Percentiles rank a stretch among this genome's conserved stretches.
Conservation (phyloP, 2,888 invertebrate genomes). For the Tiliacea citrago region DNA sequence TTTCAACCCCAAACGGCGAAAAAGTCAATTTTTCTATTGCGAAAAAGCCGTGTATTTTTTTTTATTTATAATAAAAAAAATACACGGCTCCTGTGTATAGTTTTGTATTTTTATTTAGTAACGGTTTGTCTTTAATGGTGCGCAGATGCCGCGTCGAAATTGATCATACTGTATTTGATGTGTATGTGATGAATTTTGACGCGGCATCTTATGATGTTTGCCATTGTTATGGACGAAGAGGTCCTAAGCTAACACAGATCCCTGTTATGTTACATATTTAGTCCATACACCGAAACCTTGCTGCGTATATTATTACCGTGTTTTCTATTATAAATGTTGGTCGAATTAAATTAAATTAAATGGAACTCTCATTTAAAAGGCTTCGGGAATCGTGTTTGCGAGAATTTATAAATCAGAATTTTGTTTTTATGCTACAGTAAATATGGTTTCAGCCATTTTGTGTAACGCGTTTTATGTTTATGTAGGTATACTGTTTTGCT, state of each 20-base stretch:
- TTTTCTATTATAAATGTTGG: constrained; percentile 50
- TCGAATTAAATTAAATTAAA: constrained; percentile 54
- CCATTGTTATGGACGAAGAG: constrained; percentile 33
- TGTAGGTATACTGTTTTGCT: too few species aligned
- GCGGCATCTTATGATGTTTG: constrained; percentile 50
- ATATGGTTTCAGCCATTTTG: constrained; percentile 3
- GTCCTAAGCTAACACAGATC: constrained; percentile 65
- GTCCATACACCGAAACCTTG: constrained; percentile 44
- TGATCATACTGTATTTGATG: constrained; percentile 24
- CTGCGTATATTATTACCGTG: constrained; percentile 39
- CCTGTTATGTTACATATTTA: constrained; percentile 55
- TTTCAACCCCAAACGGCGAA: too few species aligned
- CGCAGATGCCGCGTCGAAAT: too few species aligned
- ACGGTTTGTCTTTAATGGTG: too few species aligned
- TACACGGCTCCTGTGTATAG: too few species aligned
- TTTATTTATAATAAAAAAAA: too few species aligned
- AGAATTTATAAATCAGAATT: constrained; percentile 10
- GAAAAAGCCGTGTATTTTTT: too few species aligned
- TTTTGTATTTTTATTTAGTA: too few species aligned
- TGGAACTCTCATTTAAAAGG: constrained; percentile 36
- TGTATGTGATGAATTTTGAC: constrained; percentile 55
- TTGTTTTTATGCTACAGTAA: not conserved
- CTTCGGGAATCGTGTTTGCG: constrained; percentile 39
- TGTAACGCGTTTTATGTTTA: too few species aligned
- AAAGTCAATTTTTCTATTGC: too few species aligned